Evolutionary conservation across 2,113 vertebrate species (phyloP), one percentile per base, ranked within the genome.

Genomic region (Aptenodytes patagonicus): DNA sequence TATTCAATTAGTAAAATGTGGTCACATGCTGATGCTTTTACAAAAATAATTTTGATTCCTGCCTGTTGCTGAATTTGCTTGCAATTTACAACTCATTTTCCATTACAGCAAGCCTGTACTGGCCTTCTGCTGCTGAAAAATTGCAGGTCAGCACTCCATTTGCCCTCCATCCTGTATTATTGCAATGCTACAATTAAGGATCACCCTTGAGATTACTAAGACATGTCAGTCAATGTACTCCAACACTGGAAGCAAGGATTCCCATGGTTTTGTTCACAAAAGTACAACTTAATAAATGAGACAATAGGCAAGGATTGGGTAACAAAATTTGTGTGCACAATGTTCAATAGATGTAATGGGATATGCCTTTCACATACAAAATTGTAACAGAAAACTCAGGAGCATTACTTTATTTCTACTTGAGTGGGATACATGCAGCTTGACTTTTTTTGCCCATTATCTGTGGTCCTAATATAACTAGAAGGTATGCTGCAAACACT

Each of bases 141-240:
- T 96, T 95, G 83, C 86, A 90, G 92, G 91, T 97, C 95, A 95
- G 84, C 84, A 57, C 83, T 87, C 84, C 77, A 87, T 96, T 96
- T 97, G 86, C 97, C 92, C 94, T 92, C 66, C 66, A 94, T 88
- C 58, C 83, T 97, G 80, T 88, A 96, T 89, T 96, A 95, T 17
- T 93, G 76, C 65, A 94, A 85, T 85, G 73, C 80, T 81, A 24
- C 3, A 29, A 94, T 93, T 96, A 95, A 89, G 85, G 58, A 89
- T 96, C 97, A 92, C 93, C 91, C 93, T 57, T 55, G 92, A 95
- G 93, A 97, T 95, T 90, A 95, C 90, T 82, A 95, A 94, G 93
- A 70, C 78, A 64, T 28, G 90, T 95, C 96, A 96, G 69, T 95
- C 93, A 96, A 54, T 5, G 1, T 24, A 71, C 81, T 85, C 87